Percentiles rank a stretch among this genome's conserved stretches.
Evolutionary conservation across 2,113 vertebrate genomes (phyloP).

Genomic region (Phalacrocorax aristotelis): DNA sequence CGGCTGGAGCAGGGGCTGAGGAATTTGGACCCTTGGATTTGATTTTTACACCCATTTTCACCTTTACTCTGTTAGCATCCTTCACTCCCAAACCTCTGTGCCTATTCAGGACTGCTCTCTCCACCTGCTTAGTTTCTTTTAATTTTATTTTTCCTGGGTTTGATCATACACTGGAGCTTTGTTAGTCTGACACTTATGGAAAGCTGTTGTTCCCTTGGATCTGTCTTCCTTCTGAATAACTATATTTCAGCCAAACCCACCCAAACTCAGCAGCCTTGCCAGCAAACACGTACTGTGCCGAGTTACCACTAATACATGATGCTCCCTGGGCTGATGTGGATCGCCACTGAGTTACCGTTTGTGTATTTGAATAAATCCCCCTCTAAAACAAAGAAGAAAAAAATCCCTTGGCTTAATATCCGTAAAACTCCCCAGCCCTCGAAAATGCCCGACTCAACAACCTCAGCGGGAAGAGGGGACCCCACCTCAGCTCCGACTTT

Average conservation of each 20-base stretch:
- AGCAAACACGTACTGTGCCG: fast-evolving
- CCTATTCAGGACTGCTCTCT: background rate
- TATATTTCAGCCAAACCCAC: background rate
- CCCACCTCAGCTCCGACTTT: background rate
- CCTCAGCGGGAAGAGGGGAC: background rate
- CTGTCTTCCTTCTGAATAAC: background rate
- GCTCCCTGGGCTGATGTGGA: background rate
- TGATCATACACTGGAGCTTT: background rate
- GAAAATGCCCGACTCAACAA: fast-evolving
- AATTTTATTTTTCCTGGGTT: background rate
- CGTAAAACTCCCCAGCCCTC: background rate
- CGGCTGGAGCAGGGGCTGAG: background rate
- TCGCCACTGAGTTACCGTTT: fast-evolving
- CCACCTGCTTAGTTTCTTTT: fast-evolving
- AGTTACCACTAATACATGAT: fast-evolving
- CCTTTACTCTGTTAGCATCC: background rate
- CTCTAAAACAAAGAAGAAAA: background rate
- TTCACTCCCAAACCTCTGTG: fast-evolving
- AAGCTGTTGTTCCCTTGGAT: background rate
- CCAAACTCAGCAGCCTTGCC: background rate
- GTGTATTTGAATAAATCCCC: background rate
- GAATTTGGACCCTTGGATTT: background rate
- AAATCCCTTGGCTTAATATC: background rate
- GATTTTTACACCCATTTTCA: background rate
- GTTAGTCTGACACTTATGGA: background rate